phyloP scores from a whole-genome alignment of 2,888 invertebrate species.

The Chaitophorus viminalis region DNA sequence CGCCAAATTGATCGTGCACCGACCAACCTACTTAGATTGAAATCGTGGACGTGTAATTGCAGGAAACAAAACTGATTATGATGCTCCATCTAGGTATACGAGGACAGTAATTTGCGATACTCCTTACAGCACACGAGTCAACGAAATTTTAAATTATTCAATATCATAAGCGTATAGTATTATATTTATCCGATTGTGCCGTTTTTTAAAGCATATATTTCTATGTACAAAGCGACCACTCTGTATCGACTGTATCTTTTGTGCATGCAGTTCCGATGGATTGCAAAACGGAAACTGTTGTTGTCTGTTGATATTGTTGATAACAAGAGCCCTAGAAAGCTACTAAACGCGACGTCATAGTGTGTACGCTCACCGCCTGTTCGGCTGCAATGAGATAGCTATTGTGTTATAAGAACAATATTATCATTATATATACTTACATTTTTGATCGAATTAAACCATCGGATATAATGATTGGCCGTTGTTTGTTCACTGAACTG shows the following conservation, averaged over 20 bases:
- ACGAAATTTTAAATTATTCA: neutral
- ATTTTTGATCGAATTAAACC: neutral
- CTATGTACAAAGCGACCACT: neutral
- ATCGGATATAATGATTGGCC: slow-evolving; percentile 1
- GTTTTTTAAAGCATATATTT: too few species aligned
- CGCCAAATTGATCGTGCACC: too few species aligned
- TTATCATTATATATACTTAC: neutral
- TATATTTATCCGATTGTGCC: neutral
- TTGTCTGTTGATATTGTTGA: too few species aligned
- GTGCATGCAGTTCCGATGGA: slow-evolving; percentile 17
- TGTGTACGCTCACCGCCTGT: neutral
- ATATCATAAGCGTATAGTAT: neutral
- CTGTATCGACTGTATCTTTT: neutral
- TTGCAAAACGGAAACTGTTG: slow-evolving; percentile 27
- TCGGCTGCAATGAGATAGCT: neutral
- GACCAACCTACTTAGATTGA: too few species aligned
- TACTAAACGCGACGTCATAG: slow-evolving; percentile 11
- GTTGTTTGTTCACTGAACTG: slow-evolving; percentile 34
- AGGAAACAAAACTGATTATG: neutral
- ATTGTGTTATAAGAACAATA: neutral
- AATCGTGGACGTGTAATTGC: neutral
- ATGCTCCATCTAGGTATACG: neutral
- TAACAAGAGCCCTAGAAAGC: slow-evolving; percentile 37
- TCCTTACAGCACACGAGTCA: neutral
- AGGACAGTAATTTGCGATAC: neutral